Evolutionary conservation across 2,888 invertebrate genomes (phyloP), one percentile per base, ranked within the genome.

Genomic region (Drosophila imparisetae): DNA sequence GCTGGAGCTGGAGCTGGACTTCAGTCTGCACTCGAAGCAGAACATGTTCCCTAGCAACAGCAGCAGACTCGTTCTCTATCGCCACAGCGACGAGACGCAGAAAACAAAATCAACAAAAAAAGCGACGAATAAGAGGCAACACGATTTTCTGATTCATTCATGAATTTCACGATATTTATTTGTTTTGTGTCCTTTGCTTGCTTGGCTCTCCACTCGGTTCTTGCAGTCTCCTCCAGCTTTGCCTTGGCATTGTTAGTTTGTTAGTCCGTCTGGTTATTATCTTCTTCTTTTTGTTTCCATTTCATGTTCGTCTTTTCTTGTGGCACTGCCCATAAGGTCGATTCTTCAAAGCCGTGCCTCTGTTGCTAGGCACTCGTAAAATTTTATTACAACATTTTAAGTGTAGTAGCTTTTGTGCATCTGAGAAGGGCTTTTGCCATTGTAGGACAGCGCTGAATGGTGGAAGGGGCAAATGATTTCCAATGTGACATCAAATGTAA

Each of bases 91-190:
- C 68, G 58, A 49, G 62, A 36, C 58, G 40, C 38, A 13, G 54
- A 36, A 59, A 63, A 67, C 5, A 21, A 18, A 38, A 30, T 30
- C 18, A 53, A 21, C 6, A 15, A 40, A 38, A 42, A 29, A 63
- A 52, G 11, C 21, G 40, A 34, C 11, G 4, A 59, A 57, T 34
- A 72, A 68, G 66, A 66, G 57, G 50, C 79, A 72, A 82, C 86
- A 80, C 79, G 78, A 86, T 85, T 89, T 75, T 75, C 86, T 89
- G 86, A 89, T 86, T 86, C 89, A 86, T 86, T 86, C 89, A 86
- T 86, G 89, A 89, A 85, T 80, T 72, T 85, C 78, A 85, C 75
- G 89, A 85, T 78, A 81, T 78, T 87, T 78, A 65, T 75, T 89
- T 79, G 67, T 64, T 73, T 81, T 81, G 78, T 81, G 75, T 87